Conservation (phyloP, 2,888 invertebrate species). For the Balanococcus diminutus region DNA sequence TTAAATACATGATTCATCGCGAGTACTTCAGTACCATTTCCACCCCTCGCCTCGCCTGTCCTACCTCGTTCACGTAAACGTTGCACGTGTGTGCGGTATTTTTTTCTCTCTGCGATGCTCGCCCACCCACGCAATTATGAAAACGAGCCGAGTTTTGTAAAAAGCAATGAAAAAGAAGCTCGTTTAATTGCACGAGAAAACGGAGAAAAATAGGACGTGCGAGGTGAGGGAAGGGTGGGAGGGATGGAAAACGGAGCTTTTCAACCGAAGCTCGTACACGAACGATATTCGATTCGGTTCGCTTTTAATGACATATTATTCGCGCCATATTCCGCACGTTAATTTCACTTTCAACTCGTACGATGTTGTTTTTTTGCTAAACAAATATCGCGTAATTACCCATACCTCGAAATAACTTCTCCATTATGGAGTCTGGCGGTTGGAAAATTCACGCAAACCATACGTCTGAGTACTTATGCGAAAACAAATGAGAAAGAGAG, state of each 20-base stretch:
- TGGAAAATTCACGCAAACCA: background rate
- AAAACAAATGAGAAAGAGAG: background rate
- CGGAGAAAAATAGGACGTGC: background rate
- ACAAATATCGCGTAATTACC: conserved; percentile 7
- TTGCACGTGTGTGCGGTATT: background rate
- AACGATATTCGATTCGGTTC: conserved; percentile 2
- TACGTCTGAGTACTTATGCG: no score
- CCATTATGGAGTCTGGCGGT: background rate
- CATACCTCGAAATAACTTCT: background rate
- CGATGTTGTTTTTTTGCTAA: background rate
- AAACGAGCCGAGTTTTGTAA: background rate
- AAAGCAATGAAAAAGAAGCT: background rate
- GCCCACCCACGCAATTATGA: background rate
- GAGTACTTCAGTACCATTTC: background rate
- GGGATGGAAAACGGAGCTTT: background rate
- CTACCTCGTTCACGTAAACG: no score
- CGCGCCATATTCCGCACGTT: background rate
- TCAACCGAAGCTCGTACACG: background rate
- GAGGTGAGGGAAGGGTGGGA: background rate
- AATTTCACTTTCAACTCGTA: background rate
- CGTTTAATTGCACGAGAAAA: background rate
- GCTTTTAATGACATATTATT: background rate
- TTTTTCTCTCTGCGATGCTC: background rate
- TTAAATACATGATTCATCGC: conserved; percentile 31
- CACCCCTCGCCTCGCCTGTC: background rate